Evolutionary conservation across 30 jellyfish, hydroid and myxozoan species (phyloP).

Genomic region (Aurelia aurita complex sp. Pacific): DNA sequence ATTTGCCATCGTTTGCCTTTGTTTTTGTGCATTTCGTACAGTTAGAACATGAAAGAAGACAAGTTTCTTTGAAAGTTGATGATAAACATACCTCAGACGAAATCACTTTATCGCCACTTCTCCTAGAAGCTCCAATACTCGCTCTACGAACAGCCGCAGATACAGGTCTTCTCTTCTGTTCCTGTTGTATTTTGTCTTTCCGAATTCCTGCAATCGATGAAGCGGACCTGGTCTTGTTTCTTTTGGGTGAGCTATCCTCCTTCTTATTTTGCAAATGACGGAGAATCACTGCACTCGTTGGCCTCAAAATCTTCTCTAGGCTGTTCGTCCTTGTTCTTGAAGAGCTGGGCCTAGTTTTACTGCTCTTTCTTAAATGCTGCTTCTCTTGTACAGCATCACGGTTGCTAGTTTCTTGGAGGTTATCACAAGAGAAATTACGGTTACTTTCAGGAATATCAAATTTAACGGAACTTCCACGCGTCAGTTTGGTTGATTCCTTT

Average conservation of each 20-base stretch:
- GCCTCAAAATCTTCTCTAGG: constrained; percentile 20
- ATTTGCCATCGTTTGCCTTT: too few relatives aligned
- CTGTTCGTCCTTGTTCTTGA: neutral
- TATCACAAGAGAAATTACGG: too few relatives aligned
- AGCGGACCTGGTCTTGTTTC: neutral
- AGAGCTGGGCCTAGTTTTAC: neutral
- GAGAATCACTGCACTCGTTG: constrained; percentile 65
- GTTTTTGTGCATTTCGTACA: too few relatives aligned
- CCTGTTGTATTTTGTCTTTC: neutral
- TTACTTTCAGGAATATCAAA: too few relatives aligned
- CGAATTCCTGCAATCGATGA: neutral
- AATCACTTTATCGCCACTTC: constrained; percentile 13
- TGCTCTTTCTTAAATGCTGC: neutral
- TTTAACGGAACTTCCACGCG: too few relatives aligned
- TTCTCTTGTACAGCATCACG: neutral
- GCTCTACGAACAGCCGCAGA: constrained; percentile 44
- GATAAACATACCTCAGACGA: constrained; percentile 39
- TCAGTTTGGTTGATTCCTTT: too few relatives aligned
- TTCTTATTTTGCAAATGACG: constrained; percentile 1
- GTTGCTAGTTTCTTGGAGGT: too few relatives aligned
- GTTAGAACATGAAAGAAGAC: too few relatives aligned
- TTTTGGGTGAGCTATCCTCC: neutral
- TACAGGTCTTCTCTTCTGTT: constrained; percentile 9
- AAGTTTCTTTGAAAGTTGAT: too few relatives aligned
- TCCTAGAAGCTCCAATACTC: neutral